Evolutionary conservation across 2,113 vertebrate species (phyloP), one percentile per base, ranked within the genome.

Genomic region (Emydocephalus ijimae): DNA sequence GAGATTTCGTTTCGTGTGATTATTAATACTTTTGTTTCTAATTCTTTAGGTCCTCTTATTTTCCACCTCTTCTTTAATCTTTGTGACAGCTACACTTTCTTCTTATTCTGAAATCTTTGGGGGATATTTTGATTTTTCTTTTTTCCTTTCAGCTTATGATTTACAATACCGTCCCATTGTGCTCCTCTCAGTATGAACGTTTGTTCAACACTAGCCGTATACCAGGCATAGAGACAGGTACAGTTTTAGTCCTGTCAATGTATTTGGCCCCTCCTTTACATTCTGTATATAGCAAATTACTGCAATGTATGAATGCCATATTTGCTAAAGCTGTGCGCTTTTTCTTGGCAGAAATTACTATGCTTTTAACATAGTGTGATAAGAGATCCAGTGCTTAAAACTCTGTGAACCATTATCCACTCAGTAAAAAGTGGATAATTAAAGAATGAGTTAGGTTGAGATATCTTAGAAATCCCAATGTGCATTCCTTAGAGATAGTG

Each of bases 91-190:
- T 55, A 87, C 50, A 5, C 50, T 2, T 94, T 94, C n/a, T 89
- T 14, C 90, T 29, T 89, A 14, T 52, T 52, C 69, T 24, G 90
- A 90, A 92, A 57, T 54, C 43, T 86, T 64, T 56, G 54, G 56
- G 94, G 89, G 74, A 85, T 92, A 91, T 57, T 39, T 95, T 93
- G 85, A 93, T 54, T 91, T 95, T 95, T 50, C 92, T 55, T 96
- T 92, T 96, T 95, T 93, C 93, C 90, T 94, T 96, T 94, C 89
- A 95, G 87, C 89, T 96, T 94, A 92, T 93, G 91, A 91, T 94
- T 94, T 93, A 92, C 89, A 95, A 92, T 92, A 94, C 24, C 57
- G 92, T 95, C 91, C 93, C 94, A 95, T 57, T 91, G 87, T 92
- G 87, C 15, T 95, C 74, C 93, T 93, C 88, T 93, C 93, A 93